Conservation (phyloP, 1,140 invertebrate genomes). For the Magallana angulata region DNA sequence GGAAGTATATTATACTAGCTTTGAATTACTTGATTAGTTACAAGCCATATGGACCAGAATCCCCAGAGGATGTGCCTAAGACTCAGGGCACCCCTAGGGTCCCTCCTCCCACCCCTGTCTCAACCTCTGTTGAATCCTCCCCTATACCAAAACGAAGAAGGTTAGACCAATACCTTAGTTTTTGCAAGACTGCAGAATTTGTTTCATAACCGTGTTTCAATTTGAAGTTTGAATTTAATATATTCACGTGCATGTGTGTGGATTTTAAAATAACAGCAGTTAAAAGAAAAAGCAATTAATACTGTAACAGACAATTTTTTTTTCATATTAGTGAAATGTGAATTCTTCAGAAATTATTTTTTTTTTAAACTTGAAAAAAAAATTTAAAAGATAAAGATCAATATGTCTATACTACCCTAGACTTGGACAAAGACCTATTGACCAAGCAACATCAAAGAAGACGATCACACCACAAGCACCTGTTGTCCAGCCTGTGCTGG, state of each 20-base stretch:
- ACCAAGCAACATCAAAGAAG: slow-evolving; percentile 19
- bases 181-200: neutral
- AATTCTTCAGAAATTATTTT: too few relatives aligned
- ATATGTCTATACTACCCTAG: slow-evolving; percentile 7
- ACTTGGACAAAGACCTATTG: slow-evolving; percentile 50
- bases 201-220: too few relatives aligned
- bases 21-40: slow-evolving; percentile 8
- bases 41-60: slow-evolving; percentile 9
- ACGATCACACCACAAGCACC: slow-evolving; percentile 27
- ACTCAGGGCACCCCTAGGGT: slow-evolving; percentile 38
- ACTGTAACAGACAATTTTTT: too few relatives aligned
- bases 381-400: too few relatives aligned
- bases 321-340: too few relatives aligned
- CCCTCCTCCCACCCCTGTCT: slow-evolving; percentile 64
- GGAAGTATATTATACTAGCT: neutral
- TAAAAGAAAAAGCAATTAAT: too few relatives aligned
- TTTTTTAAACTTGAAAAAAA: too few relatives aligned
- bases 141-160: slow-evolving; percentile 59
- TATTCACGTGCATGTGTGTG: too few relatives aligned
- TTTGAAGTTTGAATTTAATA: too few relatives aligned
- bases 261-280: too few relatives aligned
- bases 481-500: slow-evolving; percentile 18
- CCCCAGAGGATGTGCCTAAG: neutral
- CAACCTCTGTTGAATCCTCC: slow-evolving; percentile 66
- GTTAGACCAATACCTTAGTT: slow-evolving; percentile 43